Evolutionary conservation across 2,888 invertebrate genomes (phyloP), one percentile per base, ranked within the genome.

Genomic region (Ischnus inquisitorius): DNA sequence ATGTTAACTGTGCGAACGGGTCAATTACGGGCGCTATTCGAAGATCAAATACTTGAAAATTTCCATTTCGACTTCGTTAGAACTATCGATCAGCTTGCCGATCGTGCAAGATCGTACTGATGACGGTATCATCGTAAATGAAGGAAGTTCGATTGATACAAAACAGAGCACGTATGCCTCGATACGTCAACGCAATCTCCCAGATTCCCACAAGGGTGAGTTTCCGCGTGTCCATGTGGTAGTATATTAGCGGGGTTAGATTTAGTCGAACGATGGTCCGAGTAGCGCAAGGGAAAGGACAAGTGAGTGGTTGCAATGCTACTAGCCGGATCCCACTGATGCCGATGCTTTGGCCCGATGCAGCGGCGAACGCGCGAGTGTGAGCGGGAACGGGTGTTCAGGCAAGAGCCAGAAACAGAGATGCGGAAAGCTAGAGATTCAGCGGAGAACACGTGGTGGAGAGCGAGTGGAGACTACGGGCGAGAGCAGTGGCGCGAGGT

Each of bases 401-500:
- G 75, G 79, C 76, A 84, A 76, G 81, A 79, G 71, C 46, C 71
- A 46, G 64, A 72, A 51, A 81, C 41, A 75, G 54, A 69, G 80
- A 25, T 39, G 67, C 43, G 57, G 46, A 65, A 67, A 60, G 28
- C 64, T 22, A 46, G 64, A 75, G 75, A 75, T 82, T 77, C 77
- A 68, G 78, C 14, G 65, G 75, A 83, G 67, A 82, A 79, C 79
- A 82, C 64, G 77, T 48, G 19, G 85, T 43, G 69, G 69, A 57
- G 83, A 46, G 82, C 22, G 74, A 57, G 77, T 25, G 79, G 78
- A 78, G 68, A 60, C 85, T 34, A 76, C 4, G 83, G 84, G 67
- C 71, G 86, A 85, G 78, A 85, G 78, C 74, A 84, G 76, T 76
- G 86, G 79, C 78, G 82, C 64, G 85, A 75, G 86, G 87, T 86